Evolutionary conservation across 2,113 vertebrate species (phyloP).

Genomic region (Anseranas semipalmata): DNA sequence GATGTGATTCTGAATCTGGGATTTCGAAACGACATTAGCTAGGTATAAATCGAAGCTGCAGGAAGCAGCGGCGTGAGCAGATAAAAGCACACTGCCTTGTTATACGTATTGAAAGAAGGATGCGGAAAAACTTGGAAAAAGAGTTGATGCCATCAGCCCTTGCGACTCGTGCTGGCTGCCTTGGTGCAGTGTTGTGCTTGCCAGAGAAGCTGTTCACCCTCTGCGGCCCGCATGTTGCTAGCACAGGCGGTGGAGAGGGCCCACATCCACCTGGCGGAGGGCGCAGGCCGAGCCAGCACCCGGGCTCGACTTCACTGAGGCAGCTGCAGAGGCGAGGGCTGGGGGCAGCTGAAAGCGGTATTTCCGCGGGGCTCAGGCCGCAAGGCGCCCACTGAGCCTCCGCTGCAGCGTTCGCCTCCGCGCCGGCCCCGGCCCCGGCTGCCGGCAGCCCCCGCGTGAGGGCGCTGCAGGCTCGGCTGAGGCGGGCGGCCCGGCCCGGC

Average conservation of each 20-base stretch:
- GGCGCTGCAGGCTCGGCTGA: constrained; percentile 68
- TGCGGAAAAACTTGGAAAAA: background rate
- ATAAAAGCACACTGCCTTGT: background rate
- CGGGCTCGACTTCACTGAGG: background rate
- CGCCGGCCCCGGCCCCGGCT: background rate
- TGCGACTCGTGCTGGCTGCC: background rate
- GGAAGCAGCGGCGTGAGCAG: background rate
- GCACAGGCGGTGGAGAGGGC: background rate
- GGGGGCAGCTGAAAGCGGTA: too few relatives aligned
- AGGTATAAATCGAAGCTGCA: background rate
- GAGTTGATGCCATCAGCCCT: background rate
- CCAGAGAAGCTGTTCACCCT: too few relatives aligned
- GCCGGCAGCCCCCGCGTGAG: constrained; percentile 61
- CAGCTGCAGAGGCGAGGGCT: background rate
- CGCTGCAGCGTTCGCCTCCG: background rate
- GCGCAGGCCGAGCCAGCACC: rapidly evolving
- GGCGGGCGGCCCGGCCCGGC: background rate
- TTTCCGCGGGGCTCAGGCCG: background rate
- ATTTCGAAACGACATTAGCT: background rate
- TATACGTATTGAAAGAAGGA: background rate
- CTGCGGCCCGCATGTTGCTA: background rate
- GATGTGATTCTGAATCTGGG: background rate
- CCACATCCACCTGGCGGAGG: rapidly evolving
- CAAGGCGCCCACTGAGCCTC: background rate
- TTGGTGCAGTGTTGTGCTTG: background rate